A percentile compares a stretch with the other conserved stretches of the same genome.
Evolutionary conservation across 2,888 invertebrate genomes (phyloP).

Genomic region (Mesorhabditis spiculigera): DNA sequence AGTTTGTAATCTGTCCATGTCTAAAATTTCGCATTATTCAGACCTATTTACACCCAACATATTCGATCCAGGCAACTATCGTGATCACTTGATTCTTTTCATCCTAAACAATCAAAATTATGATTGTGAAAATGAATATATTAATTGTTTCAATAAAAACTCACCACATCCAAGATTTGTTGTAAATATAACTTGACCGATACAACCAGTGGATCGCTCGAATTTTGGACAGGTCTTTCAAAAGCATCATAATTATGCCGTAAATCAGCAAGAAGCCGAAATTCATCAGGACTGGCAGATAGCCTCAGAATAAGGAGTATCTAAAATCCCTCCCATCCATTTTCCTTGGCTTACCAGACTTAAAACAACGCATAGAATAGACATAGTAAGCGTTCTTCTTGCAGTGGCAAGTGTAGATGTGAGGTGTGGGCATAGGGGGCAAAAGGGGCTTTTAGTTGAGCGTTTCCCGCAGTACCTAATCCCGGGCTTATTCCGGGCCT

Average conservation of each 20-base stretch:
- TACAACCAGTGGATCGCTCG: conserved; percentile 40
- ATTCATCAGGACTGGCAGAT: conserved; percentile 33
- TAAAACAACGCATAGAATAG: not conserved
- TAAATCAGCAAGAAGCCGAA: conserved; percentile 37
- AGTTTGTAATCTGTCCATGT: conserved; percentile 48
- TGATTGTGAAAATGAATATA: not conserved
- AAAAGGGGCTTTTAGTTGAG: too few species aligned
- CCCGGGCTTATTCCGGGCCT: too few species aligned
- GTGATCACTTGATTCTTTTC: conserved; percentile 51
- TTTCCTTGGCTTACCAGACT: too few species aligned
- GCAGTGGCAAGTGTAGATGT: not conserved
- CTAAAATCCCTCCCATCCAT: too few species aligned
- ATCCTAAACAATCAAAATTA: conserved; percentile 25
- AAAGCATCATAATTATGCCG: conserved; percentile 46
- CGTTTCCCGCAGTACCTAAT: too few species aligned
- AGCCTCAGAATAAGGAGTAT: too few species aligned
- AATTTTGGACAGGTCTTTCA: conserved; percentile 44
- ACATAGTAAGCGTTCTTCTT: not conserved
- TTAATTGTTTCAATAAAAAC: not conserved
- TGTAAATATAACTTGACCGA: conserved; percentile 45
- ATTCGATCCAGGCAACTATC: conserved; percentile 47
- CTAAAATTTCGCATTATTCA: conserved; percentile 6
- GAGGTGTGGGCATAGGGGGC: too few species aligned
- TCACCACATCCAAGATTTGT: conserved; percentile 46
- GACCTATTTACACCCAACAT: conserved; percentile 17